Base-by-base conservation (phyloP, 2,888 invertebrate genomes). In the Philhelius pedissequus region DNA sequence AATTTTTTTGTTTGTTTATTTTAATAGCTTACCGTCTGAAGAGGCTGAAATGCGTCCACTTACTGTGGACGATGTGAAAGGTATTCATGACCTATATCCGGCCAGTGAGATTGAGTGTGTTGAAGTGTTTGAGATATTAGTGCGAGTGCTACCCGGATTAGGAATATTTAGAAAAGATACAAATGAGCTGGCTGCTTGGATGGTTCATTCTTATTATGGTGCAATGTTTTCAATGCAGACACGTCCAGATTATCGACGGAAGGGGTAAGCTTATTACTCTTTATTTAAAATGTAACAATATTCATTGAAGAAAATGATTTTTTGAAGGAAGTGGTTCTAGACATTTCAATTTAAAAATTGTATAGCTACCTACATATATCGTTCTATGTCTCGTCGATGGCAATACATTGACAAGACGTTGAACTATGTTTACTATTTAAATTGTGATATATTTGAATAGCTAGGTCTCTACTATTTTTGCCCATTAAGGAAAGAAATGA, bases 171-270 rank as follows among this genome's bases (percentile, higher is more conserved):
- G 93, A 89, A 87, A 90, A 88, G 90, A 91, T 87, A 93, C 93
- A 71, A 96, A 95, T 62, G 94, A 95, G 88, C 92, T 97, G 86
- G 96, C 96, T 38, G 97, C 97, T 27, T 97, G 97, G 97, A 97
- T 97, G 97, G 96, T 97, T 58, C 97, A 97, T 91, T 96, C 96
- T 20, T 97, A 97, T 92, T 97, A 97, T 91, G 97, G 97, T 25
- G 97, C 97, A 84, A 97, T 97, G 97, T 97, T 97, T 92, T 96
- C 96, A 64, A 97, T 97, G 97, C 96, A 97, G 92, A 97, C 97
- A 75, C 94, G 94, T 89, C 95, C 95, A 62, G 95, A 95, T 90
- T 94, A 94, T 91, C 94, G 95, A 86, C 93, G 94, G 88, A 95
- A 95, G 92, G 95, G 95, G 90, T 92, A 48, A 88, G 88, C 87